Evolutionary conservation across 2,888 invertebrate species (phyloP).

Genomic region (Agriopis leucophaearia): DNA sequence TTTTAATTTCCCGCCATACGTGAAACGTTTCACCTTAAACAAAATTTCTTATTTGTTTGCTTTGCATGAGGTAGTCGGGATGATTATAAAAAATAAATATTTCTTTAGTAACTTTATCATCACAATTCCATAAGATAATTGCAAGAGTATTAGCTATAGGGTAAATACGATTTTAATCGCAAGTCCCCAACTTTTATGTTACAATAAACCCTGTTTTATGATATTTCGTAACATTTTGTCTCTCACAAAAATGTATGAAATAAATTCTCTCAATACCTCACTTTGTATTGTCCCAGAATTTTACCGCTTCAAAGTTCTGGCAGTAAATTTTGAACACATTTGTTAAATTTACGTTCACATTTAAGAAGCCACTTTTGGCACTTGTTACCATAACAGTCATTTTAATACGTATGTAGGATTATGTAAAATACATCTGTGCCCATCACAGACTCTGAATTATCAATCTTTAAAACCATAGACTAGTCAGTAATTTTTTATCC

Average conservation of each 20-base stretch:
- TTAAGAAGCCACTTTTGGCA: constrained; percentile 74
- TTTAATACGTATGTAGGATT: constrained; percentile 31
- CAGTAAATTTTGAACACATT: constrained; percentile 74
- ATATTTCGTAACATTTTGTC: constrained; percentile 41
- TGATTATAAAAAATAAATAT: constrained; percentile 54
- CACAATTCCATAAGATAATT: constrained; percentile 52
- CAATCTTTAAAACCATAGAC: neutral
- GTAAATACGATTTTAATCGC: constrained; percentile 18
- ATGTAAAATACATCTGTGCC: constrained; percentile 23
- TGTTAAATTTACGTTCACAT: constrained; percentile 48
- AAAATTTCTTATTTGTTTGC: constrained; percentile 44
- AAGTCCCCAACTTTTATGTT: constrained; percentile 10
- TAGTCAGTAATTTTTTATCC: neutral
- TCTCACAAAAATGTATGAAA: constrained; percentile 49
- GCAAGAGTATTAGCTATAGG: constrained; percentile 40
- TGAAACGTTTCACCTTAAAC: constrained; percentile 26
- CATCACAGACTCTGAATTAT: constrained; percentile 15
- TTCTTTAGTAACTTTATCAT: constrained; percentile 49
- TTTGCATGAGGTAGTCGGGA: constrained; percentile 61
- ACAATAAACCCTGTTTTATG: constrained; percentile 56
- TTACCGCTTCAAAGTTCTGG: constrained; percentile 51
- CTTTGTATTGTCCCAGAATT: constrained; percentile 59
- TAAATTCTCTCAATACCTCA: constrained; percentile 42
- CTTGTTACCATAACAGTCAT: constrained; percentile 53
- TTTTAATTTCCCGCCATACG: too few species aligned